Percentiles rank a stretch among this genome's conserved stretches.
Conservation (phyloP, 2,797 vertebrate species). For the Etheostoma perlongum region DNA sequence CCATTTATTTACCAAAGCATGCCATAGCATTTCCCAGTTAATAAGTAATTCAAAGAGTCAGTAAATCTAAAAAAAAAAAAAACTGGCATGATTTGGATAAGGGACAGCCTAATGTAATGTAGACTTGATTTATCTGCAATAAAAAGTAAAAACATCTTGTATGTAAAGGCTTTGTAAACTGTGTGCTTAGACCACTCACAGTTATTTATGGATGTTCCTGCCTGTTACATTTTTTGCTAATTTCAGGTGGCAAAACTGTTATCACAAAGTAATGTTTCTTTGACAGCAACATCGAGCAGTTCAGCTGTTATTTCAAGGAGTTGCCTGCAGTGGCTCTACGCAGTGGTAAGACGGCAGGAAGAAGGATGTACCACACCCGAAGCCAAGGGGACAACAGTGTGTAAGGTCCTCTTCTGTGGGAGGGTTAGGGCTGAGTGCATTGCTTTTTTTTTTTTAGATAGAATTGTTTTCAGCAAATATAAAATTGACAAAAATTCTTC, state of each 20-base stretch:
- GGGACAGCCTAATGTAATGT: not conserved
- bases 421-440: slow-evolving; percentile 41
- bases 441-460: not conserved
- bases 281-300: slow-evolving; percentile 95
- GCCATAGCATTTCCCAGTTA: not conserved
- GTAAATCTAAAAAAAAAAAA: not conserved
- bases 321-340: slow-evolving; percentile 95
- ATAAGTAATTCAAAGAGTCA: not conserved
- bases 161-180: too few relatives aligned
- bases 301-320: slow-evolving; percentile 99
- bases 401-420: slow-evolving; percentile 88
- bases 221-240: not conserved
- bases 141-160: too few relatives aligned
- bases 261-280: slow-evolving; percentile 42
- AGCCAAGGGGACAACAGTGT: slow-evolving; percentile 97
- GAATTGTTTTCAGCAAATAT: slow-evolving; percentile 11
- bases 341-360: slow-evolving; percentile 97
- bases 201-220: not conserved
- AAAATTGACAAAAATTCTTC: not conserved
- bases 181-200: not conserved
- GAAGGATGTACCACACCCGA: slow-evolving; percentile 97
- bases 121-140: not conserved
- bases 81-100: not conserved
- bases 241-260: not conserved
- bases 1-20: slow-evolving; percentile 17